Conservation (phyloP, 2,113 vertebrate genomes). For the Sorex fumeus region DNA sequence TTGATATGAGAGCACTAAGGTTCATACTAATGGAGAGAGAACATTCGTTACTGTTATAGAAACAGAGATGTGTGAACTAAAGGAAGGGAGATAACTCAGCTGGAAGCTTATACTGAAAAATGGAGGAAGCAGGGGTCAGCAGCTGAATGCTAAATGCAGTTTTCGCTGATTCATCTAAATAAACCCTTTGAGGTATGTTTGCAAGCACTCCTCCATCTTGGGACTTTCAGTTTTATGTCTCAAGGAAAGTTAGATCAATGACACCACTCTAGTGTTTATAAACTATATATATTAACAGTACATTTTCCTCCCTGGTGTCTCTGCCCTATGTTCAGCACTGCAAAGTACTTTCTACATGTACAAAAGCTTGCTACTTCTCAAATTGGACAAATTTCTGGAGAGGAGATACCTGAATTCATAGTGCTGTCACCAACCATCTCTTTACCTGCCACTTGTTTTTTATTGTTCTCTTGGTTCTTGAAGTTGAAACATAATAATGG, state of each 20-base stretch:
- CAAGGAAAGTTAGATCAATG: conserved; percentile 76
- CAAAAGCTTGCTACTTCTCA: conserved; percentile 35
- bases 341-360: not conserved
- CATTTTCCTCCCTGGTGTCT: conserved; percentile 44
- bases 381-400: conserved; percentile 44
- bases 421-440: conserved; percentile 46
- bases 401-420: conserved; percentile 67
- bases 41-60: conserved; percentile 10
- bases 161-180: conserved; percentile 67
- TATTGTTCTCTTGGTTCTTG: conserved; percentile 69
- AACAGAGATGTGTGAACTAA: conserved; percentile 3
- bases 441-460: conserved; percentile 57
- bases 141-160: conserved; percentile 51
- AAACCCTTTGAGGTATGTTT: conserved; percentile 64
- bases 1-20: not conserved
- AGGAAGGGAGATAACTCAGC: conserved; percentile 45
- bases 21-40: not conserved
- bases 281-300: conserved; percentile 60
- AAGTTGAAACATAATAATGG: conserved; percentile 55
- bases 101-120: conserved; percentile 57
- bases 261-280: conserved; percentile 10
- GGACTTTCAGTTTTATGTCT: conserved; percentile 52
- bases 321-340: conserved; percentile 2
- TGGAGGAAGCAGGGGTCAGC: conserved; percentile 52
- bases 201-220: not conserved